Evolutionary conservation across 2,888 invertebrate genomes (phyloP).

Genomic region (Habroteleia sp.): DNA sequence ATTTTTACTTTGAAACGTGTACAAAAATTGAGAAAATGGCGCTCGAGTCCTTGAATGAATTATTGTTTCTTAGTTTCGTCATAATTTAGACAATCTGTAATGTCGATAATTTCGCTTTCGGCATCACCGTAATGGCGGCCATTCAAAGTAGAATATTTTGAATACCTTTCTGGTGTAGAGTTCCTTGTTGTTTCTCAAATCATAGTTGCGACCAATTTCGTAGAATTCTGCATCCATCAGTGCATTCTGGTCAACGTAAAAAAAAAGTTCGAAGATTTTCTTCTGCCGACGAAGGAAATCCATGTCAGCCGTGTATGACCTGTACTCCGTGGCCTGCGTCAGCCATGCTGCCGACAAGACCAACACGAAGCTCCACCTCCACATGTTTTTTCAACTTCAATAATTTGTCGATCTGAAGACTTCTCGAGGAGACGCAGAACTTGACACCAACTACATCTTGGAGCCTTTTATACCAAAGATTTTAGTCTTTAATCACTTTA

Average conservation of each 20-base stretch:
- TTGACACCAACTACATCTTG: constrained; percentile 22
- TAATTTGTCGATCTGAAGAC: constrained; percentile 41
- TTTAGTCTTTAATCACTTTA: constrained; percentile 67
- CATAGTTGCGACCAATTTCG: constrained; percentile 74
- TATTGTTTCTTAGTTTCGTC: too few relatives aligned
- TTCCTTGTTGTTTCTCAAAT: constrained; percentile 73
- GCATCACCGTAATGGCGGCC: too few relatives aligned
- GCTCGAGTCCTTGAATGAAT: too few relatives aligned
- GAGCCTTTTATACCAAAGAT: constrained; percentile 70
- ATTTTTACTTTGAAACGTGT: too few relatives aligned
- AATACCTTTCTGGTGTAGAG: constrained; percentile 74
- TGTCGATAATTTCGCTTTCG: too few relatives aligned
- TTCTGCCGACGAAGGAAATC: constrained; percentile 78
- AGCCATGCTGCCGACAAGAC: constrained; percentile 70
- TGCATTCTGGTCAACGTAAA: constrained; percentile 73
- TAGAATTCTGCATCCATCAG: constrained; percentile 74
- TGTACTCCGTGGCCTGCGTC: constrained; percentile 64
- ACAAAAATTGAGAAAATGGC: too few relatives aligned
- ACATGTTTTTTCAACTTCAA: constrained; percentile 64
- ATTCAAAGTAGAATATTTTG: background rate
- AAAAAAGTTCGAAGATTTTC: constrained; percentile 77
- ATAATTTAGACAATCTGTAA: too few relatives aligned
- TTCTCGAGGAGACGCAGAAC: constrained; percentile 53
- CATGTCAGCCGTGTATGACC: constrained; percentile 74
- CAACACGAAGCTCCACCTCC: constrained; percentile 71